Conservation (phyloP, 1,140 invertebrate species). For the Heliconius congener region DNA sequence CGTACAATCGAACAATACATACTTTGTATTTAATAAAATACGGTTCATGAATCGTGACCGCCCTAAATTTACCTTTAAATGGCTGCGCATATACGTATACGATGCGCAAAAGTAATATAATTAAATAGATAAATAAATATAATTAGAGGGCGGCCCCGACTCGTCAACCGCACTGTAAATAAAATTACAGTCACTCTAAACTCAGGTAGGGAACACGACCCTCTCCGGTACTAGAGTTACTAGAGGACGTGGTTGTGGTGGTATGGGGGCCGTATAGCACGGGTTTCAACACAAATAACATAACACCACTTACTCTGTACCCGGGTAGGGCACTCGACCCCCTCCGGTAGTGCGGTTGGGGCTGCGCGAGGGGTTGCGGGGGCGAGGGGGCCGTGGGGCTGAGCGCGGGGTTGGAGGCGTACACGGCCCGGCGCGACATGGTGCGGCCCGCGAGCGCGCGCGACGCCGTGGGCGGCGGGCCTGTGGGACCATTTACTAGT, state of each 20-base stretch:
- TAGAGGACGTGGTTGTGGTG: slow-evolving; percentile 38
- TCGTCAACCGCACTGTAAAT: too few relatives aligned
- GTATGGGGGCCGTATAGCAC: slow-evolving; percentile 52
- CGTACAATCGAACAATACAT: too few relatives aligned
- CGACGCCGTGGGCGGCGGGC: slow-evolving; percentile 29
- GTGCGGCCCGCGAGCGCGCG: slow-evolving; percentile 44
- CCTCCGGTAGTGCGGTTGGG: slow-evolving; percentile 34
- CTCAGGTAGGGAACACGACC: slow-evolving; percentile 50
- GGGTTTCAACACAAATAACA: slow-evolving; percentile 57
- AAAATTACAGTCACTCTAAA: slow-evolving; percentile 19
- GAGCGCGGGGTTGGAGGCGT: slow-evolving; percentile 76
- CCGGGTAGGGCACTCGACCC: slow-evolving; percentile 54
- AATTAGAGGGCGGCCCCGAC: too few relatives aligned
- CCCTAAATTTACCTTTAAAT: too few relatives aligned
- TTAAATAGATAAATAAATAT: too few relatives aligned
- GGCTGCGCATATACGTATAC: too few relatives aligned
- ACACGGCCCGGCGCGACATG: slow-evolving; percentile 65
- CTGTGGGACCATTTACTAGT: slow-evolving; percentile 9
- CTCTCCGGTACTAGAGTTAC: slow-evolving; percentile 38
- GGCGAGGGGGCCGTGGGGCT: slow-evolving; percentile 52
- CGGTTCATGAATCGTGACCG: too few relatives aligned
- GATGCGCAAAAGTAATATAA: too few relatives aligned
- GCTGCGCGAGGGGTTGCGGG: slow-evolving; percentile 45
- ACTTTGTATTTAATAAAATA: too few relatives aligned
- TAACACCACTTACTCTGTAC: slow-evolving; percentile 16